These are phyloP conservation scores for Aix galericulata DNA, from an alignment of 2,113 vertebrate genomes.

Conservation along the genomic window DNA sequence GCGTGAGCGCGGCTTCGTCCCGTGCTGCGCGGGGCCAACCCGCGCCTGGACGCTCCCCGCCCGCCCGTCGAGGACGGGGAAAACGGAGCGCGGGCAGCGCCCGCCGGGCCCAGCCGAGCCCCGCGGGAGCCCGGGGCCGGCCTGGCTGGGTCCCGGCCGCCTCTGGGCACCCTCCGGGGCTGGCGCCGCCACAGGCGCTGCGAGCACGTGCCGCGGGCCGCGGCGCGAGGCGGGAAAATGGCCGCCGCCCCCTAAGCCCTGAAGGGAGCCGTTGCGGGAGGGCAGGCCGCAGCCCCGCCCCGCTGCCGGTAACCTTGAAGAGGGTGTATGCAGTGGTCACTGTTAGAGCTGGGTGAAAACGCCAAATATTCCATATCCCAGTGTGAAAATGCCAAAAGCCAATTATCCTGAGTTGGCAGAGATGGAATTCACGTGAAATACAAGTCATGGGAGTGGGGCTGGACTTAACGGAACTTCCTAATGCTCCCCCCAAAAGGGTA, in stretches of 20 bases:
- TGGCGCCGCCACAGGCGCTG: too few species aligned
- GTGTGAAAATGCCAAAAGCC: not conserved
- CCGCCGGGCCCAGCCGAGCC: too few species aligned
- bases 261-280: too few species aligned
- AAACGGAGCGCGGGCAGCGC: not conserved
- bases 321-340: not conserved
- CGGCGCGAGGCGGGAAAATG: not conserved
- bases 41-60: not conserved
- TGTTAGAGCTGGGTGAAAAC: not conserved
- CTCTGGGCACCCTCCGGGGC: too few species aligned
- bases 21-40: not conserved
- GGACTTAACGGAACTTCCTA: not conserved
- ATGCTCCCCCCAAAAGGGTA: not conserved
- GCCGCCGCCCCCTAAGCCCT: too few species aligned
- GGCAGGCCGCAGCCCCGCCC: too few species aligned
- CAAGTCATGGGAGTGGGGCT: not conserved
- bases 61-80: not conserved
- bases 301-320: not conserved
- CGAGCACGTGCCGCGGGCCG: not conserved
- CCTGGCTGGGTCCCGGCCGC: too few species aligned
- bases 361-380: not conserved
- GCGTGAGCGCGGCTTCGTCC: too few species aligned
- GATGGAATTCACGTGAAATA: not conserved
- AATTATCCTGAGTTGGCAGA: rapidly evolving
- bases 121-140: too few species aligned